phyloP scores from a whole-genome alignment of 1,140 invertebrate species.

The Chrysomallon squamiferum region DNA sequence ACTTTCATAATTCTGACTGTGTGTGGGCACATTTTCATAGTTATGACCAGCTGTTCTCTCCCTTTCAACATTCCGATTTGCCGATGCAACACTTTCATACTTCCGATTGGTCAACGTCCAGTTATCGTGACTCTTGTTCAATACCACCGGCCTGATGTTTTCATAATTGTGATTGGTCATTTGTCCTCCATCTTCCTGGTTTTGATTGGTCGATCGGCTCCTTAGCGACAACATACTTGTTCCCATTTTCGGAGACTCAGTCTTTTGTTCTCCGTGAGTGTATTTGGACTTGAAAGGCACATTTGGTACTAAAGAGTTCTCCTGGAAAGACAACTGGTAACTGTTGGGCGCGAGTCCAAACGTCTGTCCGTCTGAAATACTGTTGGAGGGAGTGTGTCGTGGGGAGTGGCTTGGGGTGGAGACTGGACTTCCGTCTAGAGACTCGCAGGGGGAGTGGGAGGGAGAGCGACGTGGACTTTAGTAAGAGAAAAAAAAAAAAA shows the following conservation, averaged over 20 bases:
- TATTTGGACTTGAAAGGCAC: conserved; percentile 2
- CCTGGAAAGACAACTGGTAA: conserved; percentile 4
- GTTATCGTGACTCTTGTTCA: too few species aligned
- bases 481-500: conserved; percentile 5
- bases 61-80: too few species aligned
- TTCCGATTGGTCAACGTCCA: too few species aligned
- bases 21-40: too few species aligned
- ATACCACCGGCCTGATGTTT: too few species aligned
- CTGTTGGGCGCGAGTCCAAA: background rate
- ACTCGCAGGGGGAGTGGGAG: conserved; percentile 26
- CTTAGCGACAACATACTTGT: background rate
- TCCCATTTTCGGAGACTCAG: background rate
- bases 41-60: too few species aligned
- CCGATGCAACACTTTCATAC: too few species aligned
- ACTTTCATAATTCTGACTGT: too few species aligned
- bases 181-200: too few species aligned
- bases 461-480: conserved; percentile 22
- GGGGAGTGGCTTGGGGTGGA: conserved; percentile 54
- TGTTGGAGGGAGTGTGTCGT: conserved; percentile 46
- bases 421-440: conserved; percentile 53
- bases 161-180: too few species aligned
- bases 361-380: conserved; percentile 28
- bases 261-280: background rate
- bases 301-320: background rate
- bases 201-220: background rate